phyloP scores from a whole-genome alignment of 1,140 invertebrate genomes.

The Polypedilum pembai region DNA sequence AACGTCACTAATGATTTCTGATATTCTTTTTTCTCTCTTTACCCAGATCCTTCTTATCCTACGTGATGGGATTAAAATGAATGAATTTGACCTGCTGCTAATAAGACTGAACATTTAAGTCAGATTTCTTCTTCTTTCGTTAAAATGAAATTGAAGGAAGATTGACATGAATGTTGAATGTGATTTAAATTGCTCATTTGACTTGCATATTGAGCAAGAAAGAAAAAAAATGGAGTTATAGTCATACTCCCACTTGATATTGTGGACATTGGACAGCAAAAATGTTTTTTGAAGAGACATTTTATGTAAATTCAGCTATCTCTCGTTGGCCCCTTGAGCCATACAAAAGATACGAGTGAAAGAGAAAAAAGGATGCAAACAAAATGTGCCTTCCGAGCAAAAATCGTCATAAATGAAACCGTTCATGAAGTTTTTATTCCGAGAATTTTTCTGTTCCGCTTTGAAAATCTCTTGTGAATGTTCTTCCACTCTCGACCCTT shows the following conservation, averaged over 20 bases:
- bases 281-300: neutral
- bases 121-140: neutral
- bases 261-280: neutral
- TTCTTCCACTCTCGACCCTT: neutral
- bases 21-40: neutral
- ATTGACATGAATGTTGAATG: slow-evolving; percentile 1
- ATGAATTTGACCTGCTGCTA: neutral
- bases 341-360: too few relatives aligned
- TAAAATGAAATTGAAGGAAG: slow-evolving; percentile 1
- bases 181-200: neutral
- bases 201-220: neutral
- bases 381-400: slow-evolving; percentile 11
- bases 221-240: too few relatives aligned
- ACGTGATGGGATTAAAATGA: neutral
- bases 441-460: neutral
- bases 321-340: too few relatives aligned
- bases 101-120: too few relatives aligned
- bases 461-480: neutral
- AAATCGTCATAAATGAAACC: slow-evolving; percentile 18
- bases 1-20: neutral
- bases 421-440: neutral
- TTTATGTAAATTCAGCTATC: too few relatives aligned
- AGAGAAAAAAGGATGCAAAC: neutral
- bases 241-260: too few relatives aligned
- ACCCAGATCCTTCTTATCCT: neutral